Percentiles rank a stretch among this genome's conserved stretches.
Evolutionary conservation across 2,888 invertebrate species (phyloP).

Genomic region (Trissolcus brochymenae): DNA sequence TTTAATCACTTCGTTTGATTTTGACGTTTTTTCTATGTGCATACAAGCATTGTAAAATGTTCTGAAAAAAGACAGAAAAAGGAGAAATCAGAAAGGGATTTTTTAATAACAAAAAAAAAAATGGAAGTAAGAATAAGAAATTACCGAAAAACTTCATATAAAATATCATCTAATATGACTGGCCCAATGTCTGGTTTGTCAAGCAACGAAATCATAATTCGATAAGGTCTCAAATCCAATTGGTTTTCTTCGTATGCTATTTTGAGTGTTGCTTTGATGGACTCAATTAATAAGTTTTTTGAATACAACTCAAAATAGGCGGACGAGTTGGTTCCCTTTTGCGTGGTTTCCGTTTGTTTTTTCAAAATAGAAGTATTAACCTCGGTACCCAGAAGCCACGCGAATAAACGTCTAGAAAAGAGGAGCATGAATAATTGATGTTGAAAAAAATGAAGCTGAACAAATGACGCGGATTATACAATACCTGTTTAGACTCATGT

Average conservation of each 20-base stretch:
- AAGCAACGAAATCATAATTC: constrained; percentile 88
- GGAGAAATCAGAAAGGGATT: not conserved
- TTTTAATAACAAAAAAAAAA: not conserved
- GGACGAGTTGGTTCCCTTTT: constrained; percentile 69
- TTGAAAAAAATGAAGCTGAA: not conserved
- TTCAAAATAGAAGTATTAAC: constrained; percentile 78
- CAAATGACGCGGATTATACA: constrained; percentile 36
- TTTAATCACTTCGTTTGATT: constrained; percentile 84
- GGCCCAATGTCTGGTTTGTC: constrained; percentile 92
- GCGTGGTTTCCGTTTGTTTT: constrained; percentile 68
- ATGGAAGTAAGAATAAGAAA: constrained; percentile 8
- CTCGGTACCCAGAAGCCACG: constrained; percentile 89
- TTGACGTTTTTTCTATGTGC: constrained; percentile 68
- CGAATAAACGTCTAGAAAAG: constrained; percentile 83
- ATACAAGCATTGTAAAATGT: constrained; percentile 74
- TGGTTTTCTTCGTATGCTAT: constrained; percentile 79
- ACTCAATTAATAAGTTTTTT: constrained; percentile 82
- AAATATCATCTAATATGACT: constrained; percentile 85
- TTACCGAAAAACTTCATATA: constrained; percentile 86
- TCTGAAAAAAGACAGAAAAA: constrained; percentile 58
- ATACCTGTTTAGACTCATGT: constrained; percentile 91
- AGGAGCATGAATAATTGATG: not conserved
- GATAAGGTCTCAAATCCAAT: constrained; percentile 83
- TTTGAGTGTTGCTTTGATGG: constrained; percentile 80
- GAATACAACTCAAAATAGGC: constrained; percentile 84